phyloP scores from a whole-genome alignment of 2,888 invertebrate species.

The Meiosimyza platycephala region DNA sequence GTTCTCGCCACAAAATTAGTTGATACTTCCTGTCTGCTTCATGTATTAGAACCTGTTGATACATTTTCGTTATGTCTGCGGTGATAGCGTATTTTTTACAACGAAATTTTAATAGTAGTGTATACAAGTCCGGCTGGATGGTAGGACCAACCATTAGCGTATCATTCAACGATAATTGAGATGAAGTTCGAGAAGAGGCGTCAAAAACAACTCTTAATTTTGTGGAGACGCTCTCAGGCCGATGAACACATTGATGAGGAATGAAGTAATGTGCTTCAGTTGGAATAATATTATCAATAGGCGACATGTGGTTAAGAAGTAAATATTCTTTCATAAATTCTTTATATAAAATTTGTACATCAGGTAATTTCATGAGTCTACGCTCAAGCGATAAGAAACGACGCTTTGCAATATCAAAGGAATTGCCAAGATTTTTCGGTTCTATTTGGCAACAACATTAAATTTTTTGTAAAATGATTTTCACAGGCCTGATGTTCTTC shows the following conservation, averaged over 20 bases:
- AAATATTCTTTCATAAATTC: constrained; percentile 35
- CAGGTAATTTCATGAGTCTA: no score
- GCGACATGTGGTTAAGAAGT: no score
- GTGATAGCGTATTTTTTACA: constrained; percentile 10
- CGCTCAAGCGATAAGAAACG: no score
- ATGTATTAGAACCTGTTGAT: no score
- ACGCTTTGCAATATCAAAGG: no score
- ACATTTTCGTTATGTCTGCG: no score
- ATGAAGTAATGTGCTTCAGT: constrained; percentile 26
- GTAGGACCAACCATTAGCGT: constrained; percentile 36
- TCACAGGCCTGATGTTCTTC: constrained; percentile 20
- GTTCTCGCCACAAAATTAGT: no score
- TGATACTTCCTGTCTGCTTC: no score
- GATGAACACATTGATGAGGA: constrained; percentile 25
- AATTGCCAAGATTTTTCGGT: neutral
- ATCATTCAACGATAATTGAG: constrained; percentile 38
- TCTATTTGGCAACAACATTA: neutral
- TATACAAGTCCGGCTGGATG: constrained; percentile 29
- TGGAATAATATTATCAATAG: no score
- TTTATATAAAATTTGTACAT: constrained; percentile 23
- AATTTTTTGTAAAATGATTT: constrained; percentile 6
- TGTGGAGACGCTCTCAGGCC: constrained; percentile 17
- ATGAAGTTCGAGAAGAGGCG: constrained; percentile 25
- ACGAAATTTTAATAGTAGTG: no score
- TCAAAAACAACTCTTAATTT: neutral